Percentiles rank a stretch among this genome's conserved stretches.
These are phyloP conservation scores for Yponomeuta malinellus DNA, from an alignment of 2,888 invertebrate species.

Conservation along the genomic window DNA sequence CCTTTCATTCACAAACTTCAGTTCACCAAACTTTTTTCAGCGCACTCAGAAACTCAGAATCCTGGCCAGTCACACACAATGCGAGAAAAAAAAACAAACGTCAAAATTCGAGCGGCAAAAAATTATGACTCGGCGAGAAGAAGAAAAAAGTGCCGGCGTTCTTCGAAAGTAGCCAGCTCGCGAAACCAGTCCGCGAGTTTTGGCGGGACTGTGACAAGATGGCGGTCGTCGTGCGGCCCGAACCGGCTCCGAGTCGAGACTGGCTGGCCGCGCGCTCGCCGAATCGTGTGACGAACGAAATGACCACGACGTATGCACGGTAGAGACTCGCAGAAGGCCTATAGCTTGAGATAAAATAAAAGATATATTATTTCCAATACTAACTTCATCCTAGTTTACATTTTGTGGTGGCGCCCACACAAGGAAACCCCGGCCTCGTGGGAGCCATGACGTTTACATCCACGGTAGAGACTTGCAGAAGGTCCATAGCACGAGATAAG, in stretches of 20 bases:
- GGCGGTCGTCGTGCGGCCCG: not conserved
- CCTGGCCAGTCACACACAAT: too few species aligned
- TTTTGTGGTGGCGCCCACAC: too few species aligned
- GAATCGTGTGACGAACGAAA: not conserved
- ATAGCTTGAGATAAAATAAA: not conserved
- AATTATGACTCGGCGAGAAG: not conserved
- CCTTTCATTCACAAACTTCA: not conserved
- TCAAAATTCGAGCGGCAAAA: not conserved
- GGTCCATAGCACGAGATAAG: not conserved
- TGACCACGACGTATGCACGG: not conserved
- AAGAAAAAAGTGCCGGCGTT: not conserved
- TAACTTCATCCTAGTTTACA: conserved; percentile 11
- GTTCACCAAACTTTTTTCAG: not conserved
- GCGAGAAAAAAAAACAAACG: not conserved
- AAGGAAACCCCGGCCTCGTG: too few species aligned
- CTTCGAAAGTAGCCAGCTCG: conserved; percentile 4
- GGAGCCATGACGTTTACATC: not conserved
- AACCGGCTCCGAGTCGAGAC: not conserved
- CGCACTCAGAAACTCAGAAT: not conserved
- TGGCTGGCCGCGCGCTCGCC: not conserved
- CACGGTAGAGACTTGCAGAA: not conserved
- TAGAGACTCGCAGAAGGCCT: not conserved
- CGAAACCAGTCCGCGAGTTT: not conserved
- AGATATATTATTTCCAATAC: not conserved
- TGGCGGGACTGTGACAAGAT: not conserved